Evolutionary conservation across 2,113 vertebrate genomes (phyloP), one percentile per base, ranked within the genome.

Genomic region (Zootoca vivipara): DNA sequence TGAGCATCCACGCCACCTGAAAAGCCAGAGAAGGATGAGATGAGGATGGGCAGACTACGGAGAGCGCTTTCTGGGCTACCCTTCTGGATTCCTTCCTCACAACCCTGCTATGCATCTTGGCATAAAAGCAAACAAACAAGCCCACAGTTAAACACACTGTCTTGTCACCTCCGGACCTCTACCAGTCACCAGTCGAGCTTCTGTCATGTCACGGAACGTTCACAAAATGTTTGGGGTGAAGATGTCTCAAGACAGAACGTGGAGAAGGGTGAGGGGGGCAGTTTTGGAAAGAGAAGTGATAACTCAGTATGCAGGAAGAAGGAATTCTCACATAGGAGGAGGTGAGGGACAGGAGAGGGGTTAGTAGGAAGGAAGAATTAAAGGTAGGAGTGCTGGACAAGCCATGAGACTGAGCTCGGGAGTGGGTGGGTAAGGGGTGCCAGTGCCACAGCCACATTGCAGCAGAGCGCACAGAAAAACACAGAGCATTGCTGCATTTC

Each of bases 1-100:
- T 96, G 91, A 3, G 83, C 80, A 24, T 98, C 96, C 0, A 95
- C 89, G 0, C 97, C 96, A 93, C 98, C 98, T 98, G 94, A 33
- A 9, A 30, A 22, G 83, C 38, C 38, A 38, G 69, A n/a, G 74
- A 28, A 77, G 35, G 1, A 70, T 5, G 73, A 88, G 84, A 42
- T 0, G 5, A 58, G 30, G 9, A 28, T 40, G n/a, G 2, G 35
- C 4, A 40, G 80, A 1, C 28, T 7, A 6, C 7, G 4, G 30
- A 20, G n/a, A 6, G 30, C 33, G 0, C 4, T 26, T 35, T 38
- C 42, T 78, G 77, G 28, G 0, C 77, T 30, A 28, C 28, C 46
- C 46, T 52, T 52, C 46, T 52, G 46, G 46, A 2, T 52, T 52
- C 46, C 46, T 52, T 52, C 46, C 46, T 9, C 46, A 10, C 46